Evolutionary conservation across 2,113 vertebrate species (phyloP), one percentile per base, ranked within the genome.

Genomic region (Ramphastos sulfuratus): DNA sequence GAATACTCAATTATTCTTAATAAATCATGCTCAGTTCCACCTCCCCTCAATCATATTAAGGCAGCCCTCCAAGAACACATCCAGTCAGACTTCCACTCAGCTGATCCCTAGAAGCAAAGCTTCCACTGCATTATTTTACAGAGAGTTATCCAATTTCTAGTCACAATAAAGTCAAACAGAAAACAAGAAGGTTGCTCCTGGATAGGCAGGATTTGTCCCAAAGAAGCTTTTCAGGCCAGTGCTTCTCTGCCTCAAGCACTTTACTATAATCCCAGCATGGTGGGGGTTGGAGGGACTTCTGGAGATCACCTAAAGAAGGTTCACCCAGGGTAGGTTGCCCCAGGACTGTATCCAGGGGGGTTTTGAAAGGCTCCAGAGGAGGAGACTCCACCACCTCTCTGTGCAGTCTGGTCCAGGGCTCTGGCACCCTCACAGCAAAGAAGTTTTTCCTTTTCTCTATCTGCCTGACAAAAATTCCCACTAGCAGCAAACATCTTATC

Each of bases 21-120:
- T 93, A 93, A 94, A 94, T 94, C 95, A 81, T 8, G 82, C 77
- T 92, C 77, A 52, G 82, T 14, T 78, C 84, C 85, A 80, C 92
- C 84, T 56, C 64, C 73, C 73, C 80, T 91, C 87, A 6, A 4
- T 94, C 84, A 31, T 1, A 74, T 14, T 61, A 46, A 82, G 55
- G 74, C 50, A 86, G 42, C 42, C 48, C 60, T 52, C n/a, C 70
- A 71, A 3, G 79, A 60, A 4, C 85, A 87, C 30, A n/a, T 46
- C 73, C 91, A 87, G 78, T 77, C 4, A 61, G 35, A 84, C 60
- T 89, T 80, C 61, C 88, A 69, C 83, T 76, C 86, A 77, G 78
- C 83, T 50, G 31, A 86, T 52, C 85, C 89, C 92, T 59, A 78
- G 24, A 70, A 92, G 83, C 55, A 63, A 66, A 44, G 80, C 80